These are phyloP conservation scores for Xylota segnis DNA, from an alignment of 2,888 invertebrate species.

Conservation along the genomic window DNA sequence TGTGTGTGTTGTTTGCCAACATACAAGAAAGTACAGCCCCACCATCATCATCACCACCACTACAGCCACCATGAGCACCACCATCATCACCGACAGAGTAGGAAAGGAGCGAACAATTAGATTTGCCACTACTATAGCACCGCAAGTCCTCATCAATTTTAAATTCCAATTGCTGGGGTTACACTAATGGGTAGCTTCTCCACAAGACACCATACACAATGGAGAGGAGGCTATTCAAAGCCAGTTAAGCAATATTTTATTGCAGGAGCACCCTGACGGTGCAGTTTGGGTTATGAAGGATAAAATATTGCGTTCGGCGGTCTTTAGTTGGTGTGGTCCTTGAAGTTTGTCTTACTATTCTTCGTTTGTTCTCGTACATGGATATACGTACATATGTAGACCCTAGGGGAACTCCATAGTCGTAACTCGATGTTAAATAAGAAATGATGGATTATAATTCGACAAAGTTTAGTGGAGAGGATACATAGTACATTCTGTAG, in stretches of 20 bases:
- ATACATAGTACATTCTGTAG: neutral
- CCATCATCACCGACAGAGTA: neutral
- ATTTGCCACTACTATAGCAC: neutral
- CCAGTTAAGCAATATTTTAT: neutral
- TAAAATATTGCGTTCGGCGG: neutral
- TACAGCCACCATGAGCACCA: no score
- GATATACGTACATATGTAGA: neutral
- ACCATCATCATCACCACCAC: no score
- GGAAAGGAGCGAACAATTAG: neutral
- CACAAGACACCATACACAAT: neutral
- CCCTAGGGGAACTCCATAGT: no score
- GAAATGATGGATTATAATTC: neutral
- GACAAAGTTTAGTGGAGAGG: neutral
- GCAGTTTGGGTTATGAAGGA: neutral
- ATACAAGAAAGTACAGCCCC: neutral
- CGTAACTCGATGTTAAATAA: neutral
- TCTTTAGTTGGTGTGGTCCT: neutral
- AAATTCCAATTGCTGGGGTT: conserved; percentile 7
- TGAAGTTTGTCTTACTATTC: neutral
- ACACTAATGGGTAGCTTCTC: conserved; percentile 2
- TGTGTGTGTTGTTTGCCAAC: neutral
- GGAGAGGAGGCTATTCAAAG: neutral
- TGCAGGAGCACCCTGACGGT: neutral
- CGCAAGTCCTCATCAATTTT: conserved; percentile 17
- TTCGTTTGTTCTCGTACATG: neutral